These are phyloP conservation scores for Meteorus colon DNA, from an alignment of 2,888 invertebrate species.

Conservation along the genomic window DNA sequence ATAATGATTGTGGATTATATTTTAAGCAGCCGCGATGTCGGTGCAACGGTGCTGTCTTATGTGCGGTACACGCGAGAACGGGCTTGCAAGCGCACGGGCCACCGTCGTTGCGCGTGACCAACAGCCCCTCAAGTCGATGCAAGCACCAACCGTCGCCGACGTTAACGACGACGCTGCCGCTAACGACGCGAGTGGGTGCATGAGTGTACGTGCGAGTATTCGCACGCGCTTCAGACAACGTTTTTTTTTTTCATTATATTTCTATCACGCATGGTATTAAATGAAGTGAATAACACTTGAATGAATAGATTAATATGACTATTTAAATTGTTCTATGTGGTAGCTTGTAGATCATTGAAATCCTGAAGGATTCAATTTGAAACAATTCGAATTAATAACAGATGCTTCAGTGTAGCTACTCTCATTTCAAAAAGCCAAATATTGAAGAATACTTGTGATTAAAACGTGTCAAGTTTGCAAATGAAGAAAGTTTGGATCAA, in stretches of 20 bases:
- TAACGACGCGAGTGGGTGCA: neutral
- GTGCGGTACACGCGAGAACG: constrained; percentile 27
- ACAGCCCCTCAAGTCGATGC: constrained; percentile 26
- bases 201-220: neutral
- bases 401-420: too few relatives aligned
- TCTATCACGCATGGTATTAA: neutral
- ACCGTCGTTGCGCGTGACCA: constrained; percentile 35
- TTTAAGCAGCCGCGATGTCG: constrained; percentile 16
- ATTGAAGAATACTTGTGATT: neutral
- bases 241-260: neutral
- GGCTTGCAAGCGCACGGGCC: constrained; percentile 19
- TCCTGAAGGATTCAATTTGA: too few relatives aligned
- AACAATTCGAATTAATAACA: too few relatives aligned
- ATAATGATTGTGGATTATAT: constrained; percentile 5
- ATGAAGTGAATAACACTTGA: neutral
- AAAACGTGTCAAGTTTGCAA: neutral
- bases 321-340: neutral
- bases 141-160: neutral
- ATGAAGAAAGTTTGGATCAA: neutral
- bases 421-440: too few relatives aligned
- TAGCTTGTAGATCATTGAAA: neutral
- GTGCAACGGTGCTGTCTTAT: constrained; percentile 33
- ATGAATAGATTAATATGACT: neutral
- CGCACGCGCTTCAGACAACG: constrained; percentile 17
- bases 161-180: neutral